A percentile compares a stretch with the other conserved stretches of the same genome.
Conservation (phyloP, 1,140 invertebrate species). For the Drosophila simulans region DNA sequence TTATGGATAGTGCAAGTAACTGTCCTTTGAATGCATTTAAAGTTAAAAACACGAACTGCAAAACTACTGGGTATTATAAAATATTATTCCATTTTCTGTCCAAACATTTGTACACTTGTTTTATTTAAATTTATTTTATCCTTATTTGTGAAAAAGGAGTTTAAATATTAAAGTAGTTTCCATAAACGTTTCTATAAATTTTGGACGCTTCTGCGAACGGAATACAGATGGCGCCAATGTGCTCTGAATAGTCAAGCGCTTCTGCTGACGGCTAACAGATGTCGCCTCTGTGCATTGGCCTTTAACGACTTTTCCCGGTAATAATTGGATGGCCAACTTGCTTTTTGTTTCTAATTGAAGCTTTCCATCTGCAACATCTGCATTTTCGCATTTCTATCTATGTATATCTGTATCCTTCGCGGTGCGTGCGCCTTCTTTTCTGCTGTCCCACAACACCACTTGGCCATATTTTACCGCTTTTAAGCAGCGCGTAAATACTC, state of each 20-base stretch:
- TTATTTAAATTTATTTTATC: no score
- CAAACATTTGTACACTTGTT: no score
- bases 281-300: conserved; percentile 34
- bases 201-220: conserved; percentile 6
- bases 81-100: no score
- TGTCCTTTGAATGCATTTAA: no score
- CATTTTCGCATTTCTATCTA: conserved; percentile 30
- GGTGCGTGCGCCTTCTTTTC: conserved; percentile 19
- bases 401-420: conserved; percentile 13
- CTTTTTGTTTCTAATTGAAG: conserved; percentile 42
- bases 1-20: no score
- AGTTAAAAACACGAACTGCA: no score
- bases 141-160: no score
- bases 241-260: no score
- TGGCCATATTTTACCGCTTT: conserved; percentile 82
- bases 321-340: background rate
- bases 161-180: no score
- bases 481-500: conserved; percentile 83
- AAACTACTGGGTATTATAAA: no score
- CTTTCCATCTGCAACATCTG: conserved; percentile 38
- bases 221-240: conserved; percentile 53
- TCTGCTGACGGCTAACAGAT: conserved; percentile 31
- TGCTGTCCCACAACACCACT: conserved; percentile 68
- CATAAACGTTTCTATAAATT: no score
- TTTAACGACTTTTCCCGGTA: conserved; percentile 1